Conservation (phyloP, 2,797 vertebrate genomes). For the Scolopax bukidnonensis region DNA sequence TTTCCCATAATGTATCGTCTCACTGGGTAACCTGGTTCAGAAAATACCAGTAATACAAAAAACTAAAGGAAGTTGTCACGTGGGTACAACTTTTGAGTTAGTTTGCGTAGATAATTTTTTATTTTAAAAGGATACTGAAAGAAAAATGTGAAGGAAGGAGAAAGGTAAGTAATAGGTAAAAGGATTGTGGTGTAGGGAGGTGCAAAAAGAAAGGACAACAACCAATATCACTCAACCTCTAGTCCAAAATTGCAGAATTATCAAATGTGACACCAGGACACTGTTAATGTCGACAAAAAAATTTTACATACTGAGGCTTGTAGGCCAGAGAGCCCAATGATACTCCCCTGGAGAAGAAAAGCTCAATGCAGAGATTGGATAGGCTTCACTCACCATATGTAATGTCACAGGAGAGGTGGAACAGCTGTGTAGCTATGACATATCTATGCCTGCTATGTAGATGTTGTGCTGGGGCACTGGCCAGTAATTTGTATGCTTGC, state of each 20-base stretch:
- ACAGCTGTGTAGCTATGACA: conserved; percentile 32
- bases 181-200: background rate
- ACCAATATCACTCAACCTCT: fast-evolving
- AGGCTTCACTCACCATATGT: background rate
- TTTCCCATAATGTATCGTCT: background rate
- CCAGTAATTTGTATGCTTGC: conserved; percentile 4
- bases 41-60: background rate
- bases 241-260: background rate
- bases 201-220: background rate
- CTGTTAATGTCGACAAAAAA: background rate
- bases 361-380: background rate
- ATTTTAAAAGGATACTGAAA: background rate
- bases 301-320: background rate
- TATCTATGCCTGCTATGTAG: background rate
- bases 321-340: background rate
- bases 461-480: background rate
- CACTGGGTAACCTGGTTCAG: background rate
- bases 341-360: background rate
- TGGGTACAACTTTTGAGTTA: background rate
- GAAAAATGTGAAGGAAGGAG: background rate
- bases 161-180: background rate
- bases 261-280: background rate
- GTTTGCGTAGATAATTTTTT: background rate
- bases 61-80: background rate
- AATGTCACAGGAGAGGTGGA: background rate